These are phyloP conservation scores for Drosophila setifemur DNA, from an alignment of 1,140 invertebrate genomes.

Conservation along the genomic window DNA sequence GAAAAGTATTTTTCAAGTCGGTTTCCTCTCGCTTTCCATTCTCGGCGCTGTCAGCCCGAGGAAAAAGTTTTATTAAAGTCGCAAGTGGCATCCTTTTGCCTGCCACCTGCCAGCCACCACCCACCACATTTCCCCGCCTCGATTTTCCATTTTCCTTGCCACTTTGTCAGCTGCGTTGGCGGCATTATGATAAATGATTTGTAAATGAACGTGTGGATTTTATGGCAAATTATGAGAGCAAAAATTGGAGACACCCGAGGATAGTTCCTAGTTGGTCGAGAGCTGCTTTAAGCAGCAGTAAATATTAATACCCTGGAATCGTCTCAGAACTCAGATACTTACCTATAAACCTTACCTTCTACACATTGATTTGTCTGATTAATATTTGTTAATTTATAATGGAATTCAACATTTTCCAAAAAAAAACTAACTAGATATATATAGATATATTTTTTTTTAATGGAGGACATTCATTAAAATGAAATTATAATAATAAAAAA, in stretches of 20 bases:
- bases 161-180: slow-evolving; percentile 37
- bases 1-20: slow-evolving; percentile 13
- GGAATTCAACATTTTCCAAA: no score
- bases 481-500: no score
- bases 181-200: slow-evolving; percentile 50
- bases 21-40: background rate
- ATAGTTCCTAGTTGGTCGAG: background rate
- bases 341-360: no score
- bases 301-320: no score
- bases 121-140: slow-evolving; percentile 4
- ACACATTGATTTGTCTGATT: no score
- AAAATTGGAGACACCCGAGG: slow-evolving; percentile 12
- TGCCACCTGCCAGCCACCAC: background rate
- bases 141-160: slow-evolving; percentile 4
- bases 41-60: slow-evolving; percentile 1
- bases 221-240: slow-evolving; percentile 29
- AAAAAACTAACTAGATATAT: no score
- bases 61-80: slow-evolving; percentile 29
- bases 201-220: slow-evolving; percentile 48
- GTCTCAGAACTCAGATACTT: no score
- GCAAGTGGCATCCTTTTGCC: slow-evolving; percentile 20
- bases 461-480: no score
- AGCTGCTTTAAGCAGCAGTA: no score
- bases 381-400: no score
- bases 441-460: no score